Base-by-base conservation (phyloP, 2,797 vertebrate genomes). In the Hydrolagus colliei region DNA sequence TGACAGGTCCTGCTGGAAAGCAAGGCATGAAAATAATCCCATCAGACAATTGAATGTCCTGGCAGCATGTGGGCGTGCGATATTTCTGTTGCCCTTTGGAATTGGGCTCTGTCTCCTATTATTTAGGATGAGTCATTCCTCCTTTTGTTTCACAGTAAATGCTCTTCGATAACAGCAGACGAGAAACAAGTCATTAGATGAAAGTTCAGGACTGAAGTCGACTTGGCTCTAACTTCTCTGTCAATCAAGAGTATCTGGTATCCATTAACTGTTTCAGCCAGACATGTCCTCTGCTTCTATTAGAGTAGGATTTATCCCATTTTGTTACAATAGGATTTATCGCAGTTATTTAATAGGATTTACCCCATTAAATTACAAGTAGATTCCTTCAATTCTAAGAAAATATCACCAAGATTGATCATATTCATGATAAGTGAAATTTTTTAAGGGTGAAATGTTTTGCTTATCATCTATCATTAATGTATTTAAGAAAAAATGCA, bases 101-200 rank as follows among this genome's bases (percentile, higher is more conserved):
- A 82, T 32, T 41, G 27, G 41, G 79, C 32, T 68, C 65, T 9
- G 6, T 52, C 41, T 52, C 71, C 27, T 71, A 10, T 84, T 68
- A 71, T 84, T 84, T 71, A 71, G 79, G 65, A 41, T 84, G 79
- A 84, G 79, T 84, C 79, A 84, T 71, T 52, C 79, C 71, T 71
- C 41, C 14, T 71, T 41, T 41, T 32, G 13, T 41, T 10, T 41
- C 32, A 20, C 12, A 32, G 63, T 62, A 41, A 20, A 82, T 35
- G 67, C 63, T 52, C 41, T 52, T 52, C 41, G 41, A 52, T 6
- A 52, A 52, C 41, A 52, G 41, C 41, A 84, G 22, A 41, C n/a
- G 9, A 67, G 18, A 84, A 82, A 84, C 79, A 84, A 68, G 14
- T 20, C 65, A n/a, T 84, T 14, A 65, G 77, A n/a, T 18, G 75